These are phyloP conservation scores for Nerophis lumbriciformis DNA, from an alignment of 2,113 vertebrate genomes.

Conservation along the genomic window DNA sequence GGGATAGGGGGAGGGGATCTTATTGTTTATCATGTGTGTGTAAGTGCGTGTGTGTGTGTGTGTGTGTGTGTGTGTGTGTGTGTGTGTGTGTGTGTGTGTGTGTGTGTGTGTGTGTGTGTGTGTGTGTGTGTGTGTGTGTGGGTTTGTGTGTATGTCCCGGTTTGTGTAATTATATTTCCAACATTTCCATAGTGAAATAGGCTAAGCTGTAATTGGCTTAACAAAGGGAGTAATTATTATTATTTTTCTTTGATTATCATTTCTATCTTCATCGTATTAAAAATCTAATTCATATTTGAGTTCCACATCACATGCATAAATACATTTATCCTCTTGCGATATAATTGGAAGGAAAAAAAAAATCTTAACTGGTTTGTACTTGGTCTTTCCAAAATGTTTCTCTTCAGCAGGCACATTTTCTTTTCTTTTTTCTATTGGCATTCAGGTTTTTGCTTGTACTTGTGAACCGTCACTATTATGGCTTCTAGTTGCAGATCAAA, in stretches of 20 bases:
- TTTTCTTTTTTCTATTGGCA: conserved; percentile 12
- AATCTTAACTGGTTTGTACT: conserved; percentile 25
- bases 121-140: conserved; percentile 30
- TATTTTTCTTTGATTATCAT: conserved; percentile 34
- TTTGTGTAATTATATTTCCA: conserved; percentile 59
- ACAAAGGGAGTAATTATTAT: conserved; percentile 49
- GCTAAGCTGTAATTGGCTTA: conserved; percentile 68
- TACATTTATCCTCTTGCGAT: conserved; percentile 5
- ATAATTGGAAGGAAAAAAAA: conserved; percentile 12
- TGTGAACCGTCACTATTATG: conserved; percentile 46
- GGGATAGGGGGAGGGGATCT: conserved; percentile 13
- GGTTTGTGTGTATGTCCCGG: conserved; percentile 34
- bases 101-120: conserved; percentile 39
- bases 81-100: too few species aligned
- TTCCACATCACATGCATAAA: background rate
- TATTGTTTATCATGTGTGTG: conserved; percentile 43
- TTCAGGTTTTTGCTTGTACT: conserved; percentile 46
- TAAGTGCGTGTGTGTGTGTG: conserved; percentile 28
- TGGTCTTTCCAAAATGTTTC: conserved; percentile 41
- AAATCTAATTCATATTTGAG: conserved; percentile 17
- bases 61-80: conserved; percentile 52
- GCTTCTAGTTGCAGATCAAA: conserved; percentile 53
- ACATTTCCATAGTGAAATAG: conserved; percentile 56
- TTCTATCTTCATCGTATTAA: conserved; percentile 29
- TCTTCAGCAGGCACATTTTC: conserved; percentile 21